Percentiles rank a stretch among this genome's conserved stretches.
Evolutionary conservation across 2,797 vertebrate species (phyloP).

Genomic region (Hemitrygon akajei): DNA sequence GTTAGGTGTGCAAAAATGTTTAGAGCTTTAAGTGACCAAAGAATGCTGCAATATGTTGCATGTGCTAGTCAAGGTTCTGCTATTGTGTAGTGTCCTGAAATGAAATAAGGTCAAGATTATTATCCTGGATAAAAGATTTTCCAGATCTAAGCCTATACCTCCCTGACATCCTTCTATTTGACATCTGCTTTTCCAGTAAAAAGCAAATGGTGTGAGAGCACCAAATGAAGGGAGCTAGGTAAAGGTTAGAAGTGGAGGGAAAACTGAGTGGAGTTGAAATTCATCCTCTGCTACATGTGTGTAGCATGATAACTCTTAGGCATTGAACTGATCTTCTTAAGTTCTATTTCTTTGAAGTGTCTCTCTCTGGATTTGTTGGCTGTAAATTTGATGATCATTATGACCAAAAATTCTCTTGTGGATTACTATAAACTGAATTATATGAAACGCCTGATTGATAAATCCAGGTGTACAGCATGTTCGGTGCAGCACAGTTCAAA

Average conservation of each 20-base stretch:
- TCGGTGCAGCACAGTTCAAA: no score
- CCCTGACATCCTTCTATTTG: not conserved
- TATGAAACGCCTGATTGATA: no score
- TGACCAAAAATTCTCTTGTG: not conserved
- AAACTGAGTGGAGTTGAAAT: not conserved
- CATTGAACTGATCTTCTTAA: not conserved
- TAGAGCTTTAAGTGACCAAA: not conserved
- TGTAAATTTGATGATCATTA: not conserved
- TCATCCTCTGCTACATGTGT: no score
- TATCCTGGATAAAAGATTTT: not conserved
- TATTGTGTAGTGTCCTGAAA: not conserved
- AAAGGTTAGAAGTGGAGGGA: not conserved
- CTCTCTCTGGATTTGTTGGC: not conserved
- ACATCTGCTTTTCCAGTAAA: not conserved
- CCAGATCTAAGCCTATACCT: not conserved
- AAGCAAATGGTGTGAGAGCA: not conserved
- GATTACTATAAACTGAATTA: no score
- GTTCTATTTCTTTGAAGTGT: not conserved
- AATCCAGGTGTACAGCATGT: no score
- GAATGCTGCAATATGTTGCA: not conserved
- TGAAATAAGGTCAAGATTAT: not conserved
- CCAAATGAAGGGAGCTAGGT: not conserved
- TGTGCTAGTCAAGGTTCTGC: not conserved
- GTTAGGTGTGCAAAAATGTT: not conserved
- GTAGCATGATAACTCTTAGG: no score